Evolutionary conservation across 37 sponge, comb jelly and placozoan genomes (phyloP), one percentile per base, ranked within the genome.

Genomic region (Aphrocallistes beatrix): DNA sequence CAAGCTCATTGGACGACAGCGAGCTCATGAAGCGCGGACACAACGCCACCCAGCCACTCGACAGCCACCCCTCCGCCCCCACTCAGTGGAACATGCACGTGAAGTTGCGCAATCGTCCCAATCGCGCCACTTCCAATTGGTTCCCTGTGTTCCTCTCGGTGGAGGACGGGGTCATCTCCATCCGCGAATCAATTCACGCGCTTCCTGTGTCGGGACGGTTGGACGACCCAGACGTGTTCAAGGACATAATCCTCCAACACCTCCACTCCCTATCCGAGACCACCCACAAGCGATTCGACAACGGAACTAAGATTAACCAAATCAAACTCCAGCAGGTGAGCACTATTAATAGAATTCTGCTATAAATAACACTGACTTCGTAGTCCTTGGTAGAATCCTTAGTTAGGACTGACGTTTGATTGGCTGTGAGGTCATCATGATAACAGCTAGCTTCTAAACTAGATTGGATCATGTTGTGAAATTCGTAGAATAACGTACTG

Each of bases 131-230:
- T 39, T 88, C 85, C 39, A 84, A 88, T 1, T 94, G 94, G 94
- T 89, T 90, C 30, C 94, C 94, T 38, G 94, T 94, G 38, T 88
- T 36, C 38, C 81, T 91, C n/a, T 69, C 87, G 21, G 87, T 94
- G 37, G 90, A 91, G 86, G 87, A 88, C 6, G 90, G 90, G 13
- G 48, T 87, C 6, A 39, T 90, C 34, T 50, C 83, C 1, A 50
- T 85, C 9, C 39, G 50, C 36, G 45, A 85, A 81, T 85, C 85
- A 1, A 82, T 88, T 30, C 38, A 49, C 30, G 51, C 81, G 0
- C 81, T 88, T 48, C 51, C 37, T 1, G 37, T 38, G 1, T 50
- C 60, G 19, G 83, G 82, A 0, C 85, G 45, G 21, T 42, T 75
- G 23, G 86, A 85, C 40, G 23, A 83, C 0, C 88, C 86, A 1